Percentiles rank a stretch among this genome's conserved stretches.
Conservation (phyloP, 2,113 vertebrate species). For the Ophiodon elongatus region DNA sequence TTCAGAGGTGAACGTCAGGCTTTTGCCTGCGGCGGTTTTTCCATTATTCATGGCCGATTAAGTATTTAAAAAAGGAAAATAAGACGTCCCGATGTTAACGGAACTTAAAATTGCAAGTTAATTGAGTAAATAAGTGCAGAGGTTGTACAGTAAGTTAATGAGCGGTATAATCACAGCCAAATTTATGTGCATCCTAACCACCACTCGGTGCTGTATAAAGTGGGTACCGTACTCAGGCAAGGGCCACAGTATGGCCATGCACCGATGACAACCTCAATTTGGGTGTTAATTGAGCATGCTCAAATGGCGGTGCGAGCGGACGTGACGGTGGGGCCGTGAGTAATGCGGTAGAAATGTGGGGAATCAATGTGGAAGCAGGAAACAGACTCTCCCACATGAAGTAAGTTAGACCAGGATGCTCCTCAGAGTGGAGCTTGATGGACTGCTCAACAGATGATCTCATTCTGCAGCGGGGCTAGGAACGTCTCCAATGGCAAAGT, state of each 20-base stretch:
- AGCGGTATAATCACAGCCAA: conserved; percentile 66
- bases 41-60: conserved; percentile 79
- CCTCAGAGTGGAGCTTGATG: conserved; percentile 35
- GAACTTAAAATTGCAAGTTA: conserved; percentile 73
- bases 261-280: conserved; percentile 54
- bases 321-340: conserved; percentile 32
- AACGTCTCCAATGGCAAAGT: conserved; percentile 62
- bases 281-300: conserved; percentile 67
- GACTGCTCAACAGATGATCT: conserved; percentile 53
- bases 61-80: conserved; percentile 64
- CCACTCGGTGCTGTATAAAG: conserved; percentile 41
- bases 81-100: conserved; percentile 65
- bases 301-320: not conserved
- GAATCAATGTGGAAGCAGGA: conserved; percentile 17
- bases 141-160: conserved; percentile 75
- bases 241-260: conserved; percentile 32
- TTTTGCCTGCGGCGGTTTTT: conserved; percentile 53
- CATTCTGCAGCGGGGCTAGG: conserved; percentile 30
- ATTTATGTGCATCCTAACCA: conserved; percentile 63
- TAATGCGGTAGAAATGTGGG: conserved; percentile 21
- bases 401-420: conserved; percentile 25
- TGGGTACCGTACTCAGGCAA: conserved; percentile 43
- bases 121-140: conserved; percentile 77
- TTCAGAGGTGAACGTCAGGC: conserved; percentile 59
- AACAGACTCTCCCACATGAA: not conserved